Base-by-base conservation (phyloP, 2,113 vertebrate species). In the Crotalus viridis region DNA sequence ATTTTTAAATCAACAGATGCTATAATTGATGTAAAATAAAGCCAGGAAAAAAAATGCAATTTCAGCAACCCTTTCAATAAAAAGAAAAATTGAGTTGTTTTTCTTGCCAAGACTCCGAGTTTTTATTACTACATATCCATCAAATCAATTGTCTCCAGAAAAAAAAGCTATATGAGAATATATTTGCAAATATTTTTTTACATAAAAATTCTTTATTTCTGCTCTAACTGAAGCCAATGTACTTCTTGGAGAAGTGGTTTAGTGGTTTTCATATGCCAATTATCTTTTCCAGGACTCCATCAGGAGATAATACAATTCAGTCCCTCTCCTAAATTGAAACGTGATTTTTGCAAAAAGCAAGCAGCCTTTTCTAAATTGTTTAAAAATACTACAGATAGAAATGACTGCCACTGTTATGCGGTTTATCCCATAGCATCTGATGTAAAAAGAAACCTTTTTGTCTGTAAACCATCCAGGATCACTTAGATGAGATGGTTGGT, bases 51-150 rank as follows among this genome's bases (percentile, higher is more conserved):
- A 57, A 91, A 88, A 43, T 88, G 59, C 59, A 54, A 43, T 92
- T 92, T 92, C 91, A 88, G 91, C 48, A 74, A 48, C 55, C 69
- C 13, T 61, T 92, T 88, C 51, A 92, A 33, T 69, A 54, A 88
- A 56, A 22, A 55, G 69, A 64, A 87, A 55, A 92, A 92, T 46
- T 92, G 87, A 55, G 91, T 74, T 4, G 56, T 87, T 92, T 33
- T 92, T 88, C 88, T 92, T 92, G 87, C 59, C 91, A 88, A 88
- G 87, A 74, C 1, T 52, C 91, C 55, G 57, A 74, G 59, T 46
- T 92, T 87, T 74, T 92, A 92, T 87, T 74, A 54, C 51, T 69
- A 88, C 22, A 55, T 55, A 8, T 74, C 87, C 87, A 74, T 55
- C 86, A 92, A 74, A 92, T 92, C 87, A 92, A 92, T 92, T 74